phyloP scores from a whole-genome alignment of 2,113 vertebrate genomes.

The Fulmarus glacialis region DNA sequence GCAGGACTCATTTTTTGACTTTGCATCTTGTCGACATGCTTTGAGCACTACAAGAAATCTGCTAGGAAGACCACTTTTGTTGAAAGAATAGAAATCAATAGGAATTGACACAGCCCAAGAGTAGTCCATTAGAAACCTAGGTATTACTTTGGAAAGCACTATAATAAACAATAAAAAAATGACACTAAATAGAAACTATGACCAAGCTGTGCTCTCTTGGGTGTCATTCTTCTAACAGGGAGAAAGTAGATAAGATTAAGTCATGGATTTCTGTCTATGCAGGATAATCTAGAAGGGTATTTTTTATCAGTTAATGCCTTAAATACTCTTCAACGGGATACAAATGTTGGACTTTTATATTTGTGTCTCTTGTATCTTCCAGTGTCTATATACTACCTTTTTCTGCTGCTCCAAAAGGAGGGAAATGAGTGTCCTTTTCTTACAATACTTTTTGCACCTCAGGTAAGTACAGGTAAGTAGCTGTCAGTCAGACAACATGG shows the following conservation, averaged over 20 bases:
- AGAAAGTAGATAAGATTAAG: background rate
- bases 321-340: background rate
- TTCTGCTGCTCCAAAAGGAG: background rate
- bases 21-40: background rate
- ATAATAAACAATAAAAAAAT: background rate
- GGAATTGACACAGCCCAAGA: accelerated
- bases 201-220: background rate
- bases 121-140: background rate
- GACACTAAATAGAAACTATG: background rate
- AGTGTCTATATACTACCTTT: background rate
- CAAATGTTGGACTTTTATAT: background rate
- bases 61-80: background rate
- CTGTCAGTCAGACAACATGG: background rate
- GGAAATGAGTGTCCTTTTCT: background rate
- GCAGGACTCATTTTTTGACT: background rate
- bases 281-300: background rate
- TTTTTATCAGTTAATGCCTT: background rate
- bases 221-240: background rate
- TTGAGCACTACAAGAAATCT: background rate
- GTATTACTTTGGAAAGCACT: background rate
- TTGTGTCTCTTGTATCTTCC: background rate
- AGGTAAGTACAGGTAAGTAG: background rate
- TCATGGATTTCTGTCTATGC: background rate
- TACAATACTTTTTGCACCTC: background rate
- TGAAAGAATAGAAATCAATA: background rate